Conservation (phyloP, 2,797 vertebrate species). For the Manis pentadactyla region DNA sequence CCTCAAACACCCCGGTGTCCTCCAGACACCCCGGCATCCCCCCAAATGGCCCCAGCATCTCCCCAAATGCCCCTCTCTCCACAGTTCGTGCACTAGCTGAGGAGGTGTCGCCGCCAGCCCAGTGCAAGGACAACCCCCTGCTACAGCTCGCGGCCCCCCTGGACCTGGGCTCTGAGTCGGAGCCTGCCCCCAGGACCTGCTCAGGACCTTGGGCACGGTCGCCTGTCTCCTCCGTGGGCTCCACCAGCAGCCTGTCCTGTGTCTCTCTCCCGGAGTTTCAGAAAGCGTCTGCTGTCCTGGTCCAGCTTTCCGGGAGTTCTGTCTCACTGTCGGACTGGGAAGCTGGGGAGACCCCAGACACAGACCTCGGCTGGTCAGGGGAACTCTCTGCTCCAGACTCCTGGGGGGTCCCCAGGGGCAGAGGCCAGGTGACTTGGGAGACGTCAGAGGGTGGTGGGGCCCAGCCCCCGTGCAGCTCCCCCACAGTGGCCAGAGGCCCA, state of each 20-base stretch:
- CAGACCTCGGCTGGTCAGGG: slow-evolving; percentile 71
- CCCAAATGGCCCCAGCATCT: too few relatives aligned
- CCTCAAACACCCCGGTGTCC: too few relatives aligned
- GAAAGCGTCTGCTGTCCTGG: slow-evolving; percentile 79
- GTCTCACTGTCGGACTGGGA: slow-evolving; percentile 70
- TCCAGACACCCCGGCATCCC: too few relatives aligned
- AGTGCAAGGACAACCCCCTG: background rate
- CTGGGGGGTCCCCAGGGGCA: background rate
- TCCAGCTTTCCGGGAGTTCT: slow-evolving; percentile 77
- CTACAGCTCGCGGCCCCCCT: background rate
- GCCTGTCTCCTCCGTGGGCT: background rate
- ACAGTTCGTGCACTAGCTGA: background rate
- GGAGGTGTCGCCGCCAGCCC: rapidly evolving
- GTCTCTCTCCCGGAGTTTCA: slow-evolving; percentile 82
- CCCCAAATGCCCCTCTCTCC: background rate
- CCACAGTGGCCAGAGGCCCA: background rate
- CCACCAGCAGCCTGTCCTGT: slow-evolving; percentile 16
- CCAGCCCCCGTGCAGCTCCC: rapidly evolving
- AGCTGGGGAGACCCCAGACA: slow-evolving; percentile 65
- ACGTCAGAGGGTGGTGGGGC: background rate
- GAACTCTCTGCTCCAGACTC: slow-evolving; percentile 33
- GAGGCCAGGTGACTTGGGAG: background rate
- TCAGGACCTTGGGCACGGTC: background rate
- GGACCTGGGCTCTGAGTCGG: background rate
- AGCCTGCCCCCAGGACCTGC: background rate